These are phyloP conservation scores for Vanessa atalanta DNA, from an alignment of 1,140 invertebrate genomes.

Conservation along the genomic window DNA sequence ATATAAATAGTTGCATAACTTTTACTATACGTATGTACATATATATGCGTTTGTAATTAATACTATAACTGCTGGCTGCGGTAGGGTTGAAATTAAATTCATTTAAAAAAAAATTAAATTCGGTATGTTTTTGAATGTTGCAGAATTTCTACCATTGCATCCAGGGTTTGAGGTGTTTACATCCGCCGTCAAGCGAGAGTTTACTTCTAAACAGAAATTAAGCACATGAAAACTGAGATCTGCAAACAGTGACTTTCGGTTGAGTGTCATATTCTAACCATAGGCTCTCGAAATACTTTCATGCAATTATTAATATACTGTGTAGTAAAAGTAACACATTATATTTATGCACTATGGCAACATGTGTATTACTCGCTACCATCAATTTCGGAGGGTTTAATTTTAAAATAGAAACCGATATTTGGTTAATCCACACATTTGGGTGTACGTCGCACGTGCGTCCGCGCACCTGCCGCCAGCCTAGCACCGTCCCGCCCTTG, in stretches of 20 bases:
- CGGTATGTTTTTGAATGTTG: too few species aligned
- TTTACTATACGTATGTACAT: too few species aligned
- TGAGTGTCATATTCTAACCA: too few species aligned
- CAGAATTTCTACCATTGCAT: too few species aligned
- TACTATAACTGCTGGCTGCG: too few species aligned
- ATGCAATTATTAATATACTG: background rate
- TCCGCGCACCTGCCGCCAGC: conserved; percentile 62
- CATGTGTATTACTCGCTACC: background rate
- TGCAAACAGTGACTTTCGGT: background rate
- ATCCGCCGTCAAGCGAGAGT: too few species aligned
- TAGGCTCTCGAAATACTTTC: background rate
- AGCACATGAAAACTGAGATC: background rate
- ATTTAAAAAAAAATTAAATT: too few species aligned
- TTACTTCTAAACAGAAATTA: too few species aligned
- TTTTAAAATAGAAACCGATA: conserved; percentile 32
- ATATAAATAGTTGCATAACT: too few species aligned
- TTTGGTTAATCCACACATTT: conserved; percentile 52
- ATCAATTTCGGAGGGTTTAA: background rate
- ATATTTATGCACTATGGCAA: background rate
- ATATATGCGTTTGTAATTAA: too few species aligned
- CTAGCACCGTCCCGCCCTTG: conserved; percentile 36
- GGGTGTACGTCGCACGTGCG: conserved; percentile 63
- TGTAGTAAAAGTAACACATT: background rate
- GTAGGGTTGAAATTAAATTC: too few species aligned
- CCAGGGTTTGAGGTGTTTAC: too few species aligned